These are phyloP conservation scores for Desmodus rotundus DNA, from an alignment of 2,113 vertebrate genomes.

Conservation along the genomic window DNA sequence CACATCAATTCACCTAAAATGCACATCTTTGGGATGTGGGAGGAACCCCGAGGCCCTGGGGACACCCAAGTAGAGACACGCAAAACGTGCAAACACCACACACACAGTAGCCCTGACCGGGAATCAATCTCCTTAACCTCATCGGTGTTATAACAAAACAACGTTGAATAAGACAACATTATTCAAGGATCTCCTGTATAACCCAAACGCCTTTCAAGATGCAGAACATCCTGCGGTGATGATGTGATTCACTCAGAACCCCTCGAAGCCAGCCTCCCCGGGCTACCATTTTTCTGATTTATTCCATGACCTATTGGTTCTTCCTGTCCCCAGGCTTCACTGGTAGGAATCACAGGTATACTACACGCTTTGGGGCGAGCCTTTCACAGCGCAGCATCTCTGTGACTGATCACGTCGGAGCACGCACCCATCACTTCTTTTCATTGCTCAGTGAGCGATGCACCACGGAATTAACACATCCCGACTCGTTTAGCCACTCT, in stretches of 20 bases:
- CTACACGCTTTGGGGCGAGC: not conserved
- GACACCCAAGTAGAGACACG: not conserved
- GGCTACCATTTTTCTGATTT: not conserved
- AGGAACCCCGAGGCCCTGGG: not conserved
- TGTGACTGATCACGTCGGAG: not conserved
- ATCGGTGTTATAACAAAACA: not conserved
- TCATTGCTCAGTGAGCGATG: not conserved
- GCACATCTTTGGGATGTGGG: not conserved
- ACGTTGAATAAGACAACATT: not conserved
- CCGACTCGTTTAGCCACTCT: not conserved
- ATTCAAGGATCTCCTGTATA: not conserved
- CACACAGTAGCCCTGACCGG: too few species aligned
- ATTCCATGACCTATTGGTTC: not conserved
- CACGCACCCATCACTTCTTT: too few species aligned
- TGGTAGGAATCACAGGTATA: not conserved
- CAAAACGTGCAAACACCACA: too few species aligned
- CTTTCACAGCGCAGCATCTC: too few species aligned
- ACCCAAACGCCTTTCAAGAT: not conserved
- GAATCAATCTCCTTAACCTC: not conserved
- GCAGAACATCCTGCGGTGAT: not conserved
- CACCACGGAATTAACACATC: rapidly evolving
- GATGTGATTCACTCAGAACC: not conserved
- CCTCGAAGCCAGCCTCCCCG: not conserved
- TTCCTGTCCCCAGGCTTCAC: not conserved
- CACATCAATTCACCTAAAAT: not conserved